phyloP scores from a whole-genome alignment of 2,113 vertebrate species.

The Malurus cyaneus region DNA sequence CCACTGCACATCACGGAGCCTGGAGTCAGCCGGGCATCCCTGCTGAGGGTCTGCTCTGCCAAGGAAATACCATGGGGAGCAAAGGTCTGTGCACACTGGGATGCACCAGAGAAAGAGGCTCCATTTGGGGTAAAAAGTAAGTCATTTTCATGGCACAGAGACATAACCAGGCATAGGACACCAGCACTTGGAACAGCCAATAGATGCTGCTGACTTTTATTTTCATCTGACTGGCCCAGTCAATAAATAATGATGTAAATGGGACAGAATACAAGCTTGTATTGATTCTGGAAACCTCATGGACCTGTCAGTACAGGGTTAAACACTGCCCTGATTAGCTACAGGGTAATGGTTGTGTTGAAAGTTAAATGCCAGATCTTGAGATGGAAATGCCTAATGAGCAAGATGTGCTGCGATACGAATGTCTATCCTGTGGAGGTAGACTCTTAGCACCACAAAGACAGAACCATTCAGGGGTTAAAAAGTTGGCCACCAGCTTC shows the following conservation, averaged over 20 bases:
- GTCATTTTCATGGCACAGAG: background rate
- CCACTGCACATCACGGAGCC: accelerated
- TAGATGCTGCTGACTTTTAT: background rate
- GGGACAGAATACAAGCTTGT: background rate
- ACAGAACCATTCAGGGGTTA: background rate
- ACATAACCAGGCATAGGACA: background rate
- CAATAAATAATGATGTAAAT: background rate
- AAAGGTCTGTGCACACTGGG: accelerated
- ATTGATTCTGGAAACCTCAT: background rate
- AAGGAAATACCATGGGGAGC: background rate
- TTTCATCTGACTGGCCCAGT: background rate
- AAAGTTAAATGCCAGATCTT: background rate
- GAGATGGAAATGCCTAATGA: background rate
- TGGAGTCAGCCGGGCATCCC: background rate
- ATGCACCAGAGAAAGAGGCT: background rate
- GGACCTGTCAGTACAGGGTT: background rate
- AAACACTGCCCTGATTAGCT: background rate
- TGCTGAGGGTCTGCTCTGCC: accelerated
- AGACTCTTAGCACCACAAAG: background rate
- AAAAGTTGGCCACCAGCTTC: background rate
- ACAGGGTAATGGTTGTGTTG: background rate
- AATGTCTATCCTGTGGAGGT: background rate
- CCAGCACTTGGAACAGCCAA: background rate
- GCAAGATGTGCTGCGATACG: background rate
- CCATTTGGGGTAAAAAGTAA: background rate